These are phyloP conservation scores for Acyrthosiphon pisum DNA, from an alignment of 1,140 invertebrate species.

Conservation along the genomic window DNA sequence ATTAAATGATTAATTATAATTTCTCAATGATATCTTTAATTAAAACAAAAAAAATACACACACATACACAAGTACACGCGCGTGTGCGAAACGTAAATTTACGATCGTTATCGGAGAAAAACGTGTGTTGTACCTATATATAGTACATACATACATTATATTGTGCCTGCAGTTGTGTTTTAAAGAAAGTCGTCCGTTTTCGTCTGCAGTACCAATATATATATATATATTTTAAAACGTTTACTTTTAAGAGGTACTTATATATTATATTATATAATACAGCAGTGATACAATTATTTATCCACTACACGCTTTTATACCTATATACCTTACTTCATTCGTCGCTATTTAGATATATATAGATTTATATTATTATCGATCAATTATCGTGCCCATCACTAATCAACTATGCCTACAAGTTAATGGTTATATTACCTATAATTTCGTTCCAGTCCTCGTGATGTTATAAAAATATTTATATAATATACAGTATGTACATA, in stretches of 20 bases:
- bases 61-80: not conserved
- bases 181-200: slow-evolving; percentile 19
- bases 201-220: not conserved
- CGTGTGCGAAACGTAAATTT: not conserved
- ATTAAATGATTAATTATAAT: slow-evolving; percentile 41
- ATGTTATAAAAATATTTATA: not conserved
- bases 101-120: slow-evolving; percentile 18
- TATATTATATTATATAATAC: slow-evolving; percentile 7
- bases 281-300: not conserved
- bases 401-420: not conserved
- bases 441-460: not conserved
- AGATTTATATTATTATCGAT: not conserved
- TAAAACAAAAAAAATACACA: not conserved
- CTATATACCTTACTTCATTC: not conserved
- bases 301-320: no score
- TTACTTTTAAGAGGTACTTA: not conserved
- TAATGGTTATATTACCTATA: not conserved
- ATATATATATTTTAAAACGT: not conserved
- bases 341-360: no score
- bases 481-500: not conserved
- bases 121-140: not conserved
- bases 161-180: not conserved
- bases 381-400: not conserved
- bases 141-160: not conserved
- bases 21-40: slow-evolving; percentile 25